Conservation (phyloP, 1,140 invertebrate genomes). For the Cotesia glomerata region DNA sequence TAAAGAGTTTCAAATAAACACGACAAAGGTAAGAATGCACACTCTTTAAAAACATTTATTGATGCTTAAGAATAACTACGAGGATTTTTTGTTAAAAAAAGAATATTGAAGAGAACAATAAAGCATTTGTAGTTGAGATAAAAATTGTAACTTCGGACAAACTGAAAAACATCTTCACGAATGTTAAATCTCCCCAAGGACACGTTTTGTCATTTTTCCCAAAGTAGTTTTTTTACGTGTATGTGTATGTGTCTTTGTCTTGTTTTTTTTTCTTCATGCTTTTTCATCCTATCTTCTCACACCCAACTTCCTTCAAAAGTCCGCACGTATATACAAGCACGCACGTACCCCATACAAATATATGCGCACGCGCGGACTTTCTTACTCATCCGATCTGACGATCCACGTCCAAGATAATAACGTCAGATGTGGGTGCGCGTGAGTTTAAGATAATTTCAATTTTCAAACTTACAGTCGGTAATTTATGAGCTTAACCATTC, state of each 20-base stretch:
- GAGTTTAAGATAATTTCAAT: constrained; percentile 41
- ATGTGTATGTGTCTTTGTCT: constrained; percentile 26
- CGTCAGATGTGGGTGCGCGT: constrained; percentile 34
- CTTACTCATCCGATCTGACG: background rate
- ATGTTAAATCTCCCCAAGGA: constrained; percentile 21
- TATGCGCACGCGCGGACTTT: background rate
- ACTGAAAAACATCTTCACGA: constrained; percentile 2
- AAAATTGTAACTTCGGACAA: constrained; percentile 6
- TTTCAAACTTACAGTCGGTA: constrained; percentile 2
- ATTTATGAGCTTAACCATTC: too few species aligned
- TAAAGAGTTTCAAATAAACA: too few species aligned
- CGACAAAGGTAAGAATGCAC: too few species aligned
- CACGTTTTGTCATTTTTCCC: background rate
- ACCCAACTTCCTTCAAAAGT: background rate
- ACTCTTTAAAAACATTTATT: too few species aligned
- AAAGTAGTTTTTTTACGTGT: constrained; percentile 30
- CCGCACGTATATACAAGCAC: constrained; percentile 1
- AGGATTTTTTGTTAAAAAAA: too few species aligned
- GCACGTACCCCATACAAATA: background rate
- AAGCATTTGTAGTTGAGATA: background rate
- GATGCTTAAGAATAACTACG: too few species aligned
- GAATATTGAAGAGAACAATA: too few species aligned
- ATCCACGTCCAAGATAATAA: constrained; percentile 36
- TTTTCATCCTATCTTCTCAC: background rate
- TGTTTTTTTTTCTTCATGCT: constrained; percentile 39